Evolutionary conservation across 53 echinoderm and acorn worm species (phyloP), one percentile per base, ranked within the genome.

Genomic region (Crossaster papposus): DNA sequence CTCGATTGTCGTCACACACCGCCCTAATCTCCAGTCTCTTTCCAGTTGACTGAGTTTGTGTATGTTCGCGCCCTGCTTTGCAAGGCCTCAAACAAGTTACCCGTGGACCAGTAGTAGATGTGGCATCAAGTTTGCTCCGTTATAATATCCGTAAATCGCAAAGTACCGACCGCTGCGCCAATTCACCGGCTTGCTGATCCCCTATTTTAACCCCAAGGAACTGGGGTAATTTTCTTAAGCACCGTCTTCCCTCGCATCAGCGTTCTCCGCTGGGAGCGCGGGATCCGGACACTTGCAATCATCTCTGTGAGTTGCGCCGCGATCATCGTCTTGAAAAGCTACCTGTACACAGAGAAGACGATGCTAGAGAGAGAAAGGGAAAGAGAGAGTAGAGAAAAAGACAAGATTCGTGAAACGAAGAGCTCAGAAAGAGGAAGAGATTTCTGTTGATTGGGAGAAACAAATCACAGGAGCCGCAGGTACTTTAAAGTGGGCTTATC

Each of bases 141-240:
- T 30, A 50, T 24, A 72, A 22, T 31, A 80, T 80, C 23, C 30
- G 20, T 4, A 62, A 10, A 13, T 23, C 14, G 73, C n/a, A 72
- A 73, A 85, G 72, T 65, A 72, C 73, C 20, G 30, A 54, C n/a
- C 33, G 53, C 22, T 22, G 51, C 72, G 5, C 73, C 24, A 11
- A 20, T 68, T 62, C 23, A 20, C 68, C 9, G 28, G 68, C 24
- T 20, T 26, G 28, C 24, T 23, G 68, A 68, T 50, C 85, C 72
- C 54, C 30, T 29, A 37, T 72, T 44, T 78, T n/a, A 85, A 85
- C 54, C 73, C 85, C 85, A 72, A 85, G 85, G 85, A 85, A 72
- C 85, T 85, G 85, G 72, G 85, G 85, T 54, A 85, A 85, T 85
- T 85, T 85, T 31, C 85, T 85, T 85, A 85, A 85, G 85, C 85